phyloP scores from a whole-genome alignment of 2,113 vertebrate genomes.

The Numida meleagris region DNA sequence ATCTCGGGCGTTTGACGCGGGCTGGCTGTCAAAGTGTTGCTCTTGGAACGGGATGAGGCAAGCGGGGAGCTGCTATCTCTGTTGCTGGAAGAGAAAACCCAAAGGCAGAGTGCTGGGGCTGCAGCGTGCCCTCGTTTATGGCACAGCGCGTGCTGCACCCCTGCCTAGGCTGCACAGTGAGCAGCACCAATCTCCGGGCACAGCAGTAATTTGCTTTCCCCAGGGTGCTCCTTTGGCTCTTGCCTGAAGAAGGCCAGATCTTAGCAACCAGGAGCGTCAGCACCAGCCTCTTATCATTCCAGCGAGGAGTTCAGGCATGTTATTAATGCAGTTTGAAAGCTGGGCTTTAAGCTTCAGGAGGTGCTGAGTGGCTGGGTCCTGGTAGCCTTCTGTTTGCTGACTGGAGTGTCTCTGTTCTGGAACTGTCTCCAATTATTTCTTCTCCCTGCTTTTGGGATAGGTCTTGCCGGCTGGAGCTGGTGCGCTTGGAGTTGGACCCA shows the following conservation, averaged over 20 bases:
- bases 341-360: neutral
- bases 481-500: neutral
- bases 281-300: neutral
- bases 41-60: neutral
- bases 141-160: neutral
- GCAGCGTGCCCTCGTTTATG: accelerated
- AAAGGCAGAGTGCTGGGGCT: accelerated
- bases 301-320: neutral
- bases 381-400: accelerated
- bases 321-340: neutral
- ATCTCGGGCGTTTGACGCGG: neutral
- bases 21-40: slow-evolving; percentile 30
- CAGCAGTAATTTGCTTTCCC: neutral
- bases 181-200: neutral
- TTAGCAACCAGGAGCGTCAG: neutral
- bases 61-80: no score
- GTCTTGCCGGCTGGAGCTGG: neutral
- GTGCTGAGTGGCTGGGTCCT: neutral
- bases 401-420: neutral
- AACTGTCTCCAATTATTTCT: neutral
- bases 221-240: neutral
- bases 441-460: neutral
- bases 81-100: neutral
- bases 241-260: neutral
- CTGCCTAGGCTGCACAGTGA: accelerated